These are phyloP conservation scores for Philereme transversata DNA, from an alignment of 2,888 invertebrate species.

Conservation along the genomic window DNA sequence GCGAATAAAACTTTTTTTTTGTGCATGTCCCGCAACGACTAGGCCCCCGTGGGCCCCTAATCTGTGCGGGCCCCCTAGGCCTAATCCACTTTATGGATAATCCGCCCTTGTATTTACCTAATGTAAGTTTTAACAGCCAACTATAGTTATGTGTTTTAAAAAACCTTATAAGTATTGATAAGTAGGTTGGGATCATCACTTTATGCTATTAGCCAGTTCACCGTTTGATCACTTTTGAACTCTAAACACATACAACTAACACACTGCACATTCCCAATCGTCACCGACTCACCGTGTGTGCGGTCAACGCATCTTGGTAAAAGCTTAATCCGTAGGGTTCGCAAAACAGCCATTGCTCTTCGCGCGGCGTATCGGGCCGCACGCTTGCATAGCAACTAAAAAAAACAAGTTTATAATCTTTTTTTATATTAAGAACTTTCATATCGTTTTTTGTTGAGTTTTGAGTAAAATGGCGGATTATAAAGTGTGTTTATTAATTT, in stretches of 20 bases:
- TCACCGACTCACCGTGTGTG: constrained; percentile 30
- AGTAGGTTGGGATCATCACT: too few relatives aligned
- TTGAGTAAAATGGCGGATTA: constrained; percentile 59
- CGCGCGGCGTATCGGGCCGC: constrained; percentile 59
- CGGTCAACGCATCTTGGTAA: constrained; percentile 59
- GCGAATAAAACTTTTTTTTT: too few relatives aligned
- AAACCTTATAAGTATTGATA: too few relatives aligned
- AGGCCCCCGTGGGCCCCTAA: too few relatives aligned
- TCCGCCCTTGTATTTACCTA: too few relatives aligned
- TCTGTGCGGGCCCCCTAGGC: too few relatives aligned
- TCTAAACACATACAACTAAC: constrained; percentile 4
- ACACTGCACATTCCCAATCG: constrained; percentile 23
- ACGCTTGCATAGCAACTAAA: constrained; percentile 51
- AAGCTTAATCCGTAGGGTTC: constrained; percentile 47
- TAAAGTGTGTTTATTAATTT: constrained; percentile 60
- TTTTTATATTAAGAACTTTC: constrained; percentile 11
- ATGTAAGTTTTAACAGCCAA: too few relatives aligned
- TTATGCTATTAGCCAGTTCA: neutral
- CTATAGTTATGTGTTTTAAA: too few relatives aligned
- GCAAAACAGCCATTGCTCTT: constrained; percentile 59
- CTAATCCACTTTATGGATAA: too few relatives aligned
- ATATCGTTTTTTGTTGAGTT: constrained; percentile 24
- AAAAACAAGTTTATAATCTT: constrained; percentile 25
- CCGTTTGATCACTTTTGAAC: constrained; percentile 5
- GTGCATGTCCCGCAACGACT: too few relatives aligned